phyloP scores from a whole-genome alignment of 2,888 invertebrate genomes.

The Lochmaea capreae region DNA sequence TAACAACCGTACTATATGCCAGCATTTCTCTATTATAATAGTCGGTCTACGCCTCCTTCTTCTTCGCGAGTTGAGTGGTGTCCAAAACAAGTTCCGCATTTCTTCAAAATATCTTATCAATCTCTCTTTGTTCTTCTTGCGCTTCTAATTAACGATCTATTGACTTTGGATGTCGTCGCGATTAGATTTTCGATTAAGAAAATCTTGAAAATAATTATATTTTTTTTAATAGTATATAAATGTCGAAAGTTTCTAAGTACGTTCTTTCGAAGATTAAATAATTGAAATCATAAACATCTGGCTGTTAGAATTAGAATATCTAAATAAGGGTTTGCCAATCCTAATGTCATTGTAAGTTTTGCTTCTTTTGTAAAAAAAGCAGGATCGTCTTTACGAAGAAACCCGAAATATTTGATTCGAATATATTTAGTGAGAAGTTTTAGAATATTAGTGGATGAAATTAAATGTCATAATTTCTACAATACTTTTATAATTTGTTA shows the following conservation, averaged over 20 bases:
- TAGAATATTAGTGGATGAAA: too few relatives aligned
- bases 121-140: constrained; percentile 48
- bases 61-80: constrained; percentile 35
- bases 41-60: constrained; percentile 43
- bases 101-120: constrained; percentile 50
- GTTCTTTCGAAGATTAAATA: not conserved
- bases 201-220: constrained; percentile 35
- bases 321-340: too few relatives aligned
- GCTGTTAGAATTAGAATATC: too few relatives aligned
- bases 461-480: too few relatives aligned
- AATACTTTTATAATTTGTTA: too few relatives aligned
- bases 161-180: constrained; percentile 44
- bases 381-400: too few relatives aligned
- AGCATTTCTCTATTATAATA: constrained; percentile 38
- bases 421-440: too few relatives aligned
- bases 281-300: too few relatives aligned
- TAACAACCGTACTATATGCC: constrained; percentile 38
- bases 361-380: too few relatives aligned
- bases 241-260: not conserved
- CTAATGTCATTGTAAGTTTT: too few relatives aligned
- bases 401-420: too few relatives aligned
- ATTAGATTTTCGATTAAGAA: constrained; percentile 38
- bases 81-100: constrained; percentile 55
- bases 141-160: constrained; percentile 48
- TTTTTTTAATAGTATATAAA: constrained; percentile 12